A percentile compares a stretch with the other conserved stretches of the same genome.
Evolutionary conservation across 2,113 vertebrate species (phyloP).

Genomic region (Sapajus apella): DNA sequence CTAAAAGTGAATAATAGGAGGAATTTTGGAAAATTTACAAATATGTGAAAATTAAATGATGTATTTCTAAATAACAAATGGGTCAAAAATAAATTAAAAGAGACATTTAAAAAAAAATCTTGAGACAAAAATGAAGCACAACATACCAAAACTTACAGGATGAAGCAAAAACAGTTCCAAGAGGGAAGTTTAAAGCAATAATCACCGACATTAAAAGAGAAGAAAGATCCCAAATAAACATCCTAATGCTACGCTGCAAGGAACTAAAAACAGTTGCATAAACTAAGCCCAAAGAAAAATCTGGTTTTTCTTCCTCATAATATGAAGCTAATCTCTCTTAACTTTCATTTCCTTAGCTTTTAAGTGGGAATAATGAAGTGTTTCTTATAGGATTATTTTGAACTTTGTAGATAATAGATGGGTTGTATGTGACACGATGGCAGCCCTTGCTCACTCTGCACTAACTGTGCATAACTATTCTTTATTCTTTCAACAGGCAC

Average conservation of each 20-base stretch:
- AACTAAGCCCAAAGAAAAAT: not conserved
- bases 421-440: not conserved
- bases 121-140: not conserved
- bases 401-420: not conserved
- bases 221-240: not conserved
- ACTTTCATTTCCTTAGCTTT: slow-evolving; percentile 35
- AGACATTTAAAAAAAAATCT: not conserved
- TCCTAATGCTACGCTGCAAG: not conserved
- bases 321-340: not conserved
- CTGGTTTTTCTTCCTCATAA: slow-evolving; percentile 41
- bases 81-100: not conserved
- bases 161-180: not conserved
- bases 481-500: not conserved
- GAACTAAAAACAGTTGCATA: not conserved
- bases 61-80: not conserved
- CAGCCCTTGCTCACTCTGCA: not conserved
- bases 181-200: not conserved
- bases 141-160: not conserved
- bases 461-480: not conserved
- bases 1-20: not conserved
- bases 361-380: not conserved
- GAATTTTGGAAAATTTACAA: not conserved
- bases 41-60: not conserved
- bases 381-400: not conserved
- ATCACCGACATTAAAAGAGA: not conserved